These are phyloP conservation scores for Meloe dianella DNA, from an alignment of 2,888 invertebrate genomes.

Conservation along the genomic window DNA sequence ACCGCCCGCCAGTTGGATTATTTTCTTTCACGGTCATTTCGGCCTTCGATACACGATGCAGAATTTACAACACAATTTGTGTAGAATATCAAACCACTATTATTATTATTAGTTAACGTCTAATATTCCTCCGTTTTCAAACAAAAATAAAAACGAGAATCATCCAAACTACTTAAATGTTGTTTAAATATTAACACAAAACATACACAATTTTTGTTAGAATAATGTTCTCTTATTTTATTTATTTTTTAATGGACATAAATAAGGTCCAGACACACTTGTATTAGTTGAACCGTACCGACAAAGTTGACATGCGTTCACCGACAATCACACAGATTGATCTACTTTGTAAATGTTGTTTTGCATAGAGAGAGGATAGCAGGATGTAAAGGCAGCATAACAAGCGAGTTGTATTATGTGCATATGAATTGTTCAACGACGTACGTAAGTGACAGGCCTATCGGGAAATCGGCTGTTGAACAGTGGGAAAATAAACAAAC, in stretches of 20 bases:
- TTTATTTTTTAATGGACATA: not conserved
- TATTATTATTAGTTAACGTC: too few species aligned
- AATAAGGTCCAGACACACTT: slow-evolving; percentile 11
- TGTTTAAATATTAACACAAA: slow-evolving; percentile 17
- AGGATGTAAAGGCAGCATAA: slow-evolving; percentile 41
- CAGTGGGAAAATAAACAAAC: slow-evolving; percentile 60
- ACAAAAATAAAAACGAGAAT: not conserved
- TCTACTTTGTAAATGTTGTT: slow-evolving; percentile 60
- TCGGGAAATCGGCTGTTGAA: slow-evolving; percentile 55
- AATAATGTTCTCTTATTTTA: not conserved
- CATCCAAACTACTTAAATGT: not conserved
- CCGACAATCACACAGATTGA: slow-evolving; percentile 58
- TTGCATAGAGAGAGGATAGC: slow-evolving; percentile 53
- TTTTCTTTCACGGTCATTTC: slow-evolving; percentile 61
- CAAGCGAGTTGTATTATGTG: slow-evolving; percentile 16
- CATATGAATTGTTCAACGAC: slow-evolving; percentile 51
- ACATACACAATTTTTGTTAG: slow-evolving; percentile 33
- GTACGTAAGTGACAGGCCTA: slow-evolving; percentile 58
- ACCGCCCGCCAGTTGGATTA: slow-evolving; percentile 62
- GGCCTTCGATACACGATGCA: slow-evolving; percentile 28
- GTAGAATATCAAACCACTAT: not conserved
- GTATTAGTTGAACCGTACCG: slow-evolving; percentile 12
- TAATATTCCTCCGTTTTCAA: too few species aligned
- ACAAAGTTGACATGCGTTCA: slow-evolving; percentile 52
- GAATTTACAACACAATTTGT: slow-evolving; percentile 30